Base-by-base conservation (phyloP, 2,113 vertebrate species). In the Rhegmatorhina hoffmannsi region DNA sequence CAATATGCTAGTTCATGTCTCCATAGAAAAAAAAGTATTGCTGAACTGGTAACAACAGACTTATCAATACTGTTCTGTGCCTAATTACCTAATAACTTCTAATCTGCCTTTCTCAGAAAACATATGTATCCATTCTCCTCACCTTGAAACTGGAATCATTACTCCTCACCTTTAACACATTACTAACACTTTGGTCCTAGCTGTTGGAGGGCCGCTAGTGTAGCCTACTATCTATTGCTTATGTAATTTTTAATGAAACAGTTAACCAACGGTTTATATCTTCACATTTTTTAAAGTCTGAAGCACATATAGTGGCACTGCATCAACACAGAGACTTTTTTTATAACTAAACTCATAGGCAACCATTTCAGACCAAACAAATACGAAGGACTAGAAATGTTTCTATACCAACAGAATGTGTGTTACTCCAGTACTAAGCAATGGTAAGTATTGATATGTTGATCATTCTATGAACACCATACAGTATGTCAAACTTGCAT, bases 161-260 rank as follows among this genome's bases (percentile, higher is more conserved):
- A 64, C 38, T 91, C 38, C 56, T 69, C 15, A 1, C 46, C 73
- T 76, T 63, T 44, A 62, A 79, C 31, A 38, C 33, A 9, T 23
- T 19, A 64, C n/a, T 36, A 77, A 64, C 11, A 16, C 77, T 96
- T 90, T 84, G 73, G 86, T 92, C 76, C 79, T 73, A 81, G 62
- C 86, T 92, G 88, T 49, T 84, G 19, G 62, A 87, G 55, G 69
- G 79, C 85, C 47, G 86, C 66, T 33, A 66, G 36, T 16, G 76
- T 31, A 95, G 89, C 74, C 84, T 90, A 70, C 78, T 85, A 75
- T 28, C 89, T 96, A 88, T 89, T 94, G 94, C 91, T 94, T 76
- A 83, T 43, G 63, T 36, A 33, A 49, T 88, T 97, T 95, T 94
- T 52, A 87, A 56, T 55, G 59, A 56, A 89, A 90, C 59, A 96